phyloP scores from a whole-genome alignment of 92 coral and sea anemone genomes.

The Bergia sp. region DNA sequence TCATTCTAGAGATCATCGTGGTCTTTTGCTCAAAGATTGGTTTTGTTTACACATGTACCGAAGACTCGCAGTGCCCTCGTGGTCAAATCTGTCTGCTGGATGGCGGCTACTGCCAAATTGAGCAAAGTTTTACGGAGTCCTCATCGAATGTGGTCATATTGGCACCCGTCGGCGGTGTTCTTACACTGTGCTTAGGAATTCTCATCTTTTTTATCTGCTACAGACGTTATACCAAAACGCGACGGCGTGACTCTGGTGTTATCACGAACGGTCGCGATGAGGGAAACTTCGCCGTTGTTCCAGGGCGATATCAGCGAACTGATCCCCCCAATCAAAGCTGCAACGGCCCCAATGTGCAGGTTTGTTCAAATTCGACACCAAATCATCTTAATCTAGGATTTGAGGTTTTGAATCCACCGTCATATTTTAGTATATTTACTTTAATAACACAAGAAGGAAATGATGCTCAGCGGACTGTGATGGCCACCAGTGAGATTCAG shows the following conservation, averaged over 20 bases:
- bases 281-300: neutral
- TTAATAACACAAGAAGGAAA: conserved; percentile 29
- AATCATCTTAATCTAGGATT: conserved; percentile 37
- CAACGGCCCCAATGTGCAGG: neutral
- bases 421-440: conserved; percentile 42
- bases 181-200: conserved; percentile 12
- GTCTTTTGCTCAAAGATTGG: conserved; percentile 9
- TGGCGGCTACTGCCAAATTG: conserved; percentile 23
- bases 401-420: conserved; percentile 27
- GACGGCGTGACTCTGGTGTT: neutral
- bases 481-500: conserved; percentile 5
- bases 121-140: neutral
- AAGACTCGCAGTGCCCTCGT: conserved; percentile 36
- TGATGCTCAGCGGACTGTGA: conserved; percentile 28
- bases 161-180: conserved; percentile 19
- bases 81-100: conserved; percentile 31
- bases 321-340: neutral
- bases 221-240: conserved; percentile 3
- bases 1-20: neutral
- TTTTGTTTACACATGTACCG: conserved; percentile 2
- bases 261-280: neutral
- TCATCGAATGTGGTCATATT: neutral
- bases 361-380: conserved; percentile 7
- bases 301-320: neutral
- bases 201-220: conserved; percentile 33